Base-by-base conservation (phyloP, 2,113 vertebrate genomes). In the Uropsilus gracilis region DNA sequence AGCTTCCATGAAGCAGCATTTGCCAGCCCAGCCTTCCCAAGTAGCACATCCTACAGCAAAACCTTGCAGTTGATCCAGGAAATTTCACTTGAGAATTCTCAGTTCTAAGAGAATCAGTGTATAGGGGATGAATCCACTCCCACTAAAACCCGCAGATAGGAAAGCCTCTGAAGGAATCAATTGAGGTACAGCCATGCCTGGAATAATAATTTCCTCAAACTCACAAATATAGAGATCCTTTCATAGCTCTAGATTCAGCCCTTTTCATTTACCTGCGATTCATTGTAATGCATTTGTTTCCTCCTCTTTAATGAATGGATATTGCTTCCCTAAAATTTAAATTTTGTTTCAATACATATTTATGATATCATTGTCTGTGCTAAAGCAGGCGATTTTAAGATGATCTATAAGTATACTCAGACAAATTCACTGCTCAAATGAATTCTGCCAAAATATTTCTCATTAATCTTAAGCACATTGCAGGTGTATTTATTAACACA, bases 401-500 rank as follows among this genome's bases (percentile, higher is more conserved):
- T 94, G 93, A 85, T 94, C 3, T 5, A 55, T 88, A 92, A 93
- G 83, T 48, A 81, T 6, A 28, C 53, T 83, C 8, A 80, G 95
- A 78, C 89, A 97, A 90, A 0, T 0, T 69, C 72, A 17, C 73
- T 46, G 8, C 78, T 94, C 32, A 93, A 77, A 90, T 89, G 42
- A 93, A 87, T 96, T 81, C 94, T 96, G 90, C 82, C 0, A 28
- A 89, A 95, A 94, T 59, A 90, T 85, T 80, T 69, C 78, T 96
- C 95, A 83, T 95, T 97, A 72, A 97, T 98, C 96, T 89, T 69
- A 28, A 84, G 64, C 84, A 84, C 14, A 97, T 75, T 94, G 95
- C 97, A 97, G 97, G 96, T 98, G 94, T 64, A 81, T 97, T 97
- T 97, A 96, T 97, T 96, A 98, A 91, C 0, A 5, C 53, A 83